Percentiles rank a stretch among this genome's conserved stretches.
phyloP scores from a whole-genome alignment of 2,797 vertebrate genomes.

The Linurgus olivaceus region DNA sequence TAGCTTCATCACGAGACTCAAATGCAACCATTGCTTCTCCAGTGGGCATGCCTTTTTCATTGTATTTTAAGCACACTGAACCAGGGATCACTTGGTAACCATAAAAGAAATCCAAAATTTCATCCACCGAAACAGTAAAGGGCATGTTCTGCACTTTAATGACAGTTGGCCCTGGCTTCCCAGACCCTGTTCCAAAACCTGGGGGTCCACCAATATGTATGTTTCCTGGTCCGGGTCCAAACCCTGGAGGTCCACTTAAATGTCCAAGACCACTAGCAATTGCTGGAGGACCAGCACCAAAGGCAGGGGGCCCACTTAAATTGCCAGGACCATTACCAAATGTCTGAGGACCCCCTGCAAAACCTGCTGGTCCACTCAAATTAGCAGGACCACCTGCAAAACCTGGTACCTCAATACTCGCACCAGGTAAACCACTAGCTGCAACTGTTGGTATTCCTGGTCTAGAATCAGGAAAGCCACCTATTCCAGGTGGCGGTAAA shows the following conservation, averaged over 20 bases:
- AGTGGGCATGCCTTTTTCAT: constrained; percentile 95
- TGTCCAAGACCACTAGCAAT: constrained; percentile 81
- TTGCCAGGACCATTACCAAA: constrained; percentile 82
- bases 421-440: constrained; percentile 84
- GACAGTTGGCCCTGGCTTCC: constrained; percentile 89
- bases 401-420: constrained; percentile 87
- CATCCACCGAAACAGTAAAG: constrained; percentile 96
- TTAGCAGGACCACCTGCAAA: constrained; percentile 85
- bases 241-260: constrained; percentile 81
- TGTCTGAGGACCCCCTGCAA: constrained; percentile 82
- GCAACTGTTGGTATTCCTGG: constrained; percentile 84
- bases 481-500: constrained; percentile 86
- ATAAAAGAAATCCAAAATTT: constrained; percentile 99
- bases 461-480: constrained; percentile 85
- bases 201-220: constrained; percentile 85
- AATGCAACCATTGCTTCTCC: constrained; percentile 99
- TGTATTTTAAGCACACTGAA: constrained; percentile 96
- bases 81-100: constrained; percentile 96
- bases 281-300: constrained; percentile 78
- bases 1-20: constrained; percentile 95
- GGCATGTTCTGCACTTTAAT: constrained; percentile 99
- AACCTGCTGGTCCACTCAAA: constrained; percentile 81
- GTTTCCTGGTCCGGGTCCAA: constrained; percentile 83
- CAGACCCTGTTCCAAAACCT: constrained; percentile 81
- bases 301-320: constrained; percentile 74